Evolutionary conservation across 2,797 vertebrate genomes (phyloP).

Genomic region (Aplochiton taeniatus): DNA sequence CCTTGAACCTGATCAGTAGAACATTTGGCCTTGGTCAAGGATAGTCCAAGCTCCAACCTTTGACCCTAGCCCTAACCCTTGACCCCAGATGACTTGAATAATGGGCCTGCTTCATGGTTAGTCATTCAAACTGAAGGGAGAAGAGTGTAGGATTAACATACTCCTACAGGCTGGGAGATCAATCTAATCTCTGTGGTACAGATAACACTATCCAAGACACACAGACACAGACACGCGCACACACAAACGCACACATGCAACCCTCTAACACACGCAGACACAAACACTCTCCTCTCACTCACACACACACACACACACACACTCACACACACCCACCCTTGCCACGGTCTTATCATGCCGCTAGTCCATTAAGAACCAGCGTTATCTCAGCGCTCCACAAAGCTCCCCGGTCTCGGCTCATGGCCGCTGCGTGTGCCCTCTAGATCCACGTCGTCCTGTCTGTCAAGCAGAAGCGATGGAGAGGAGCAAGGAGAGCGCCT

Average conservation of each 20-base stretch:
- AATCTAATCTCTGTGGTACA: too few relatives aligned
- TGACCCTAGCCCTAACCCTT: too few relatives aligned
- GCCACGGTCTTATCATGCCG: not conserved
- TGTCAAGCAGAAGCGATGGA: too few relatives aligned
- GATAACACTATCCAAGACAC: constrained; percentile 52
- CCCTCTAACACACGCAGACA: not conserved
- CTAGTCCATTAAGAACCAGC: not conserved
- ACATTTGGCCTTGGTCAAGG: too few relatives aligned
- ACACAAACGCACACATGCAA: not conserved
- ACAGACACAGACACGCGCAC: not conserved
- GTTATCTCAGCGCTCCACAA: not conserved
- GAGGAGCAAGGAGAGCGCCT: too few relatives aligned
- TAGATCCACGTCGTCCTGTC: too few relatives aligned
- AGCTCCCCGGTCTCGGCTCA: not conserved
- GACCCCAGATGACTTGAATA: too few relatives aligned
- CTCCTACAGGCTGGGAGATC: constrained; percentile 69
- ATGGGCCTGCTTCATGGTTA: too few relatives aligned
- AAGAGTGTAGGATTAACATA: not conserved
- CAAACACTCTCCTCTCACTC: too few relatives aligned
- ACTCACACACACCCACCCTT: not conserved
- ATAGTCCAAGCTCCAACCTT: too few relatives aligned
- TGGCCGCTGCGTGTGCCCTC: not conserved
- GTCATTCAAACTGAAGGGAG: too few relatives aligned
- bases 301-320: not conserved
- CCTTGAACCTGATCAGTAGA: too few relatives aligned